Evolutionary conservation across 37 sponge, comb jelly and placozoan species (phyloP), one percentile per base, ranked within the genome.

Genomic region (Oopsacas minuta): DNA sequence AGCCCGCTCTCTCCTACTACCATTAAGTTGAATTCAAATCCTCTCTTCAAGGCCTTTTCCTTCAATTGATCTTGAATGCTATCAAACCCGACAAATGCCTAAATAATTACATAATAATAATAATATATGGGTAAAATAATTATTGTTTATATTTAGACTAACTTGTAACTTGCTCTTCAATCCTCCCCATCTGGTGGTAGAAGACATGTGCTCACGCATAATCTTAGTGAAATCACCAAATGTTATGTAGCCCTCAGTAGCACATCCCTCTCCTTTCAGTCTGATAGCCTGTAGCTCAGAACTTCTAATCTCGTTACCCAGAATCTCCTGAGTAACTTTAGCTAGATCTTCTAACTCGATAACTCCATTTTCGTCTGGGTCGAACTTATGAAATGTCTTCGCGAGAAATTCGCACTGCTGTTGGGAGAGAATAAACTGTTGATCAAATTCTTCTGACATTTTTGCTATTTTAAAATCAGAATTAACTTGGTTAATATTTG

Each of bases 11-110:
- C 94, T 88, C 98, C 98, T 0, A 97, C 98, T 1, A 97, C 95
- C 90, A 97, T 97, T 36, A 97, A 82, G 52, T 97, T 97, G 84
- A 97, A 90, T 81, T 94, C 95, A 75, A 97, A 97, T 5, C 98
- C 98, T 49, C 89, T 69, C 85, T 93, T 94, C 0, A 97, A 87
- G 0, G 83, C 89, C 51, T 97, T 97, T 86, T 91, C 89, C 82
- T 85, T 85, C 81, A 93, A 88, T 85, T 97, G 98, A 35, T 94
- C 95, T 38, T 95, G 98, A 23, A 97, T 85, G 25, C 93, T 93
- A 83, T 97, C 98, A 82, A 97, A 94, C 7, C 98, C 98, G 23
- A 61, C 75, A n/a, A 61, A 61, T 20, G 75, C 75, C 75, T 61
- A 61, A 61, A 30, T 17, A 81, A 20, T 20, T 20, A 46, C 12